A percentile compares a stretch with the other conserved stretches of the same genome.
Conservation (phyloP, 2,888 invertebrate genomes). For the Leptinotarsa tumamoca region DNA sequence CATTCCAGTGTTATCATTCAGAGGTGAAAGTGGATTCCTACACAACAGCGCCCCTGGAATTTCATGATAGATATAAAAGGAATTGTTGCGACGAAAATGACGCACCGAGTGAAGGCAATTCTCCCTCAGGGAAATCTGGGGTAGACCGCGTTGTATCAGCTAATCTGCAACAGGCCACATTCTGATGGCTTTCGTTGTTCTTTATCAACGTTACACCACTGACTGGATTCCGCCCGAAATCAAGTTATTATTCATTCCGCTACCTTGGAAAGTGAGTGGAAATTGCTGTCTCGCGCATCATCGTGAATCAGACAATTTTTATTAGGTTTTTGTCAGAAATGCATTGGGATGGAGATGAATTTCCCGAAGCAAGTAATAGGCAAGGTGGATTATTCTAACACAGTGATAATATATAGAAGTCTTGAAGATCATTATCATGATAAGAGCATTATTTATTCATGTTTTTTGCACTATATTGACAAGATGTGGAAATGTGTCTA, state of each 20-base stretch:
- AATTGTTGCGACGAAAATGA: slow-evolving; percentile 41
- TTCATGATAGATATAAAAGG: slow-evolving; percentile 49
- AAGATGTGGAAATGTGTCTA: too few species aligned
- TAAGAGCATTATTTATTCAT: too few species aligned
- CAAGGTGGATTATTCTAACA: too few species aligned
- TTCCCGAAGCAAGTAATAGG: too few species aligned
- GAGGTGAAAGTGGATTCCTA: slow-evolving; percentile 1
- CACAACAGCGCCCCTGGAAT: slow-evolving; percentile 28
- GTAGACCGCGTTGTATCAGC: slow-evolving; percentile 49
- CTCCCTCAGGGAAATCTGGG: slow-evolving; percentile 57
- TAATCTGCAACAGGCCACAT: slow-evolving; percentile 53
- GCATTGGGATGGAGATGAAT: not conserved
- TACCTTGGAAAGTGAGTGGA: slow-evolving; percentile 12
- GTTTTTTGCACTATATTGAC: too few species aligned
- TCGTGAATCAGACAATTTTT: not conserved
- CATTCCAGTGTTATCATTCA: slow-evolving; percentile 22
- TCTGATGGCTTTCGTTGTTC: slow-evolving; percentile 43
- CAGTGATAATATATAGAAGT: too few species aligned
- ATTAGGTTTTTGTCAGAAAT: not conserved
- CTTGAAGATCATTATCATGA: too few species aligned
- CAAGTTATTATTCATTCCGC: slow-evolving; percentile 19
- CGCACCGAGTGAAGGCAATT: slow-evolving; percentile 46
- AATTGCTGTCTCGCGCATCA: not conserved
- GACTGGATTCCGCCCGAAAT: slow-evolving; percentile 23
- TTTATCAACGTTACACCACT: slow-evolving; percentile 30